Conservation (phyloP, 2,888 invertebrate genomes). For the Callosobruchus maculatus region DNA sequence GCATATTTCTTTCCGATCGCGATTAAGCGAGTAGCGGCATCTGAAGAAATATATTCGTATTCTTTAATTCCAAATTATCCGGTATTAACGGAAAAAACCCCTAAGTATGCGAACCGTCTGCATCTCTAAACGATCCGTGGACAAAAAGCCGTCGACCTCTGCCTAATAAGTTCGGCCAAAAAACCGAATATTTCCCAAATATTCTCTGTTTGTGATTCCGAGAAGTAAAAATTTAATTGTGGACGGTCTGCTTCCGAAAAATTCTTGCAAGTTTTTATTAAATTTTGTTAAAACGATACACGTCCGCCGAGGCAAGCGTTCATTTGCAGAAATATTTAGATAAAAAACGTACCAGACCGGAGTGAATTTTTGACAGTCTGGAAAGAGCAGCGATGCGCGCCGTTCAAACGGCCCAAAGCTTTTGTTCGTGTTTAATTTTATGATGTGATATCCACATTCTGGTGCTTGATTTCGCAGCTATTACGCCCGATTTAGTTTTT, state of each 20-base stretch:
- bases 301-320: conserved; percentile 33
- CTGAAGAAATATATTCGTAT: neutral
- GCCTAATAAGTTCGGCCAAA: conserved; percentile 14
- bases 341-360: conserved; percentile 38
- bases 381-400: conserved; percentile 18
- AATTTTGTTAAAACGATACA: conserved; percentile 40
- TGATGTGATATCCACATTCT: neutral
- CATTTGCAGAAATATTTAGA: conserved; percentile 42
- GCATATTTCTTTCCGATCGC: neutral
- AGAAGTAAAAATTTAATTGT: conserved; percentile 39
- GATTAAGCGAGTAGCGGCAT: neutral
- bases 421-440: conserved; percentile 13
- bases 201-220: conserved; percentile 29
- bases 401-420: conserved; percentile 12
- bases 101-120: neutral
- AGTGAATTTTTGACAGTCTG: conserved; percentile 38
- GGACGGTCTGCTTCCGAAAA: conserved; percentile 28
- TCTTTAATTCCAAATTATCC: neutral
- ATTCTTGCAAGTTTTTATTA: conserved; percentile 40
- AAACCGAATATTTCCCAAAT: conserved; percentile 23
- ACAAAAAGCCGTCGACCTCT: neutral
- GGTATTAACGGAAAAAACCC: neutral
- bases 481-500: neutral
- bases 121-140: neutral
- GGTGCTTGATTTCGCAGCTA: neutral